Evolutionary conservation across 2,888 invertebrate species (phyloP).

Genomic region (Harpalus rubripes): DNA sequence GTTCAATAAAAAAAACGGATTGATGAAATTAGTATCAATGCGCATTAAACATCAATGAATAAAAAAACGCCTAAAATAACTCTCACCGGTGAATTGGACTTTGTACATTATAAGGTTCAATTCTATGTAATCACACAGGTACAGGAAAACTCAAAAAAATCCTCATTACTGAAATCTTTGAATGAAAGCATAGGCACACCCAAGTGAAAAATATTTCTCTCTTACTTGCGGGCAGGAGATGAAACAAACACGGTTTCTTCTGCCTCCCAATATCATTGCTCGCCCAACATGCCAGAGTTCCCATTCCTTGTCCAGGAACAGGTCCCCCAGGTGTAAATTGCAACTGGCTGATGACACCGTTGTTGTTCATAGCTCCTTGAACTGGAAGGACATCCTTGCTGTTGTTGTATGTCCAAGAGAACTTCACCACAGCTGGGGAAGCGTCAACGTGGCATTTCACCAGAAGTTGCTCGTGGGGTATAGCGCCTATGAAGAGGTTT

Average conservation of each 20-base stretch:
- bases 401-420: conserved; percentile 92
- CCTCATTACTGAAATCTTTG: too few species aligned
- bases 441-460: conserved; percentile 91
- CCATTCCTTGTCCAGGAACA: conserved; percentile 82
- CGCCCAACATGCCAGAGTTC: conserved; percentile 93
- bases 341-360: conserved; percentile 78
- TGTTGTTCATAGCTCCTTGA: conserved; percentile 80
- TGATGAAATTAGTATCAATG: too few species aligned
- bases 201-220: conserved; percentile 67
- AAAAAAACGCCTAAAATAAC: too few species aligned
- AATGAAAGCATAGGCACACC: too few species aligned
- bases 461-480: conserved; percentile 85
- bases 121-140: too few species aligned
- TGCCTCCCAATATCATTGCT: conserved; percentile 91
- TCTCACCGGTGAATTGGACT: too few species aligned
- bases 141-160: too few species aligned
- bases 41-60: too few species aligned
- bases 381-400: conserved; percentile 87
- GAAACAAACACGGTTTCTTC: conserved; percentile 88
- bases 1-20: too few species aligned
- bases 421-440: conserved; percentile 85
- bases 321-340: conserved; percentile 79
- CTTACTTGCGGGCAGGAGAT: conserved; percentile 90
- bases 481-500: conserved; percentile 85
- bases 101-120: too few species aligned